Evolutionary conservation across 2,797 vertebrate species (phyloP), one percentile per base, ranked within the genome.

Genomic region (Diplodus puntazzo): DNA sequence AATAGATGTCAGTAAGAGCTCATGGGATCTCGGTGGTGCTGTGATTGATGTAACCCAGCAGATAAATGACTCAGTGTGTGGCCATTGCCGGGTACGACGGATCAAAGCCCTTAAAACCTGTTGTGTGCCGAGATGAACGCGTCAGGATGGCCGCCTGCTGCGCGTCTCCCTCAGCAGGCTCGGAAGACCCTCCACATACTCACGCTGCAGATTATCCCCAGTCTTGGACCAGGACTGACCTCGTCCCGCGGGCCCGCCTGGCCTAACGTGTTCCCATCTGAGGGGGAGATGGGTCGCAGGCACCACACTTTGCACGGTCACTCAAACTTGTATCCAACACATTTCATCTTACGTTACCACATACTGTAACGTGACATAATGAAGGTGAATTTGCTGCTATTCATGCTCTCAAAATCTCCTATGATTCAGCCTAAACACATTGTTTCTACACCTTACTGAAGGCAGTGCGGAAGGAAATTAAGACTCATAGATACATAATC

Each of bases 11-110:
- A 55, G 20, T 21, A 12, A 60, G 43, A 18, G 42, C 20, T 18
- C 42, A 69, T 11, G 8, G 53, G 55, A 57, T 69, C 54, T 43
- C n/a, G 0, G 25, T 25, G 42, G n/a, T 71, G 42, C 11, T 61
- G 57, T 68, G 25, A 67, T 4, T 27, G 50, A 55, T 42, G 6
- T 1, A 58, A 70, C 17, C 46, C 17, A 11, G 23, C 14, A 62
- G 30, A 77, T 62, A 52, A 23, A 58, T 79, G 70, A 81, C 60
- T 86, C 75, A 52, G 12, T 65, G n/a, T 65, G 54, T 23, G 23
- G 8, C 79, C 58, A 67, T 66, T 58, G 42, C 34, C 16, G 61
- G 52, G 61, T 65, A 25, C 65, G 67, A 61, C 3, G 11, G 23
- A 69, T 73, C 58, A 67, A 68, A 73, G 60, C 27, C n/a, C 4